These are phyloP conservation scores for Scaptomyza parva DNA, from an alignment of 2,888 invertebrate genomes.

Conservation along the genomic window DNA sequence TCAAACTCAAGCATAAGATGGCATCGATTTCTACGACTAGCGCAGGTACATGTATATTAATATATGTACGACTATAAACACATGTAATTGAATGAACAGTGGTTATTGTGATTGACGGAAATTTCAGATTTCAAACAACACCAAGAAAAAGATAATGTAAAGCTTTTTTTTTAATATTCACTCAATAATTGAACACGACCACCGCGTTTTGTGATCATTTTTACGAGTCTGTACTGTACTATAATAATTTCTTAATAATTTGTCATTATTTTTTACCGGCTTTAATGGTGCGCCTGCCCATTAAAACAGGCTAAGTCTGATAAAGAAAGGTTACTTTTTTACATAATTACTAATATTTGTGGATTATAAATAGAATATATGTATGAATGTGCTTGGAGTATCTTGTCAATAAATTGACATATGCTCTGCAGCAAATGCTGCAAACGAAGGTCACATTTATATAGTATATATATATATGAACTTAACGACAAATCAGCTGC, in stretches of 20 bases:
- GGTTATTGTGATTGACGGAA: neutral
- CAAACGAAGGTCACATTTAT: conserved; percentile 56
- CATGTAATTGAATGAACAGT: conserved; percentile 20
- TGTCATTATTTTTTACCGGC: conserved; percentile 47
- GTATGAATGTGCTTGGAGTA: conserved; percentile 26
- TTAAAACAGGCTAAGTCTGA: conserved; percentile 1
- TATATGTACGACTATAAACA: conserved; percentile 10
- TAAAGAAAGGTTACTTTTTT: conserved; percentile 1
- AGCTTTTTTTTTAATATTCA: no score
- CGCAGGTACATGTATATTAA: neutral
- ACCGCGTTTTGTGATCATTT: no score
- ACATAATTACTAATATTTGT: conserved; percentile 5
- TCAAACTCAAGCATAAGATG: conserved; percentile 55
- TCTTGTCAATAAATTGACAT: conserved; percentile 43
- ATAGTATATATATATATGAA: conserved; percentile 33
- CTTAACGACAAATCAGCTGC: conserved; percentile 65
- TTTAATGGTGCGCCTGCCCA: conserved; percentile 49
- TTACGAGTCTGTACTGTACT: conserved; percentile 5
- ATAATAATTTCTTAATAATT: conserved; percentile 58
- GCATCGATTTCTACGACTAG: conserved; percentile 68
- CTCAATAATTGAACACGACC: no score
- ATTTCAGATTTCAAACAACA: neutral
- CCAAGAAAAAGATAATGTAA: no score
- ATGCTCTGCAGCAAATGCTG: conserved; percentile 28
- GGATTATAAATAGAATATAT: conserved; percentile 1